Evolutionary conservation across 2,797 vertebrate genomes (phyloP).

Genomic region (Rachycentron canadum): DNA sequence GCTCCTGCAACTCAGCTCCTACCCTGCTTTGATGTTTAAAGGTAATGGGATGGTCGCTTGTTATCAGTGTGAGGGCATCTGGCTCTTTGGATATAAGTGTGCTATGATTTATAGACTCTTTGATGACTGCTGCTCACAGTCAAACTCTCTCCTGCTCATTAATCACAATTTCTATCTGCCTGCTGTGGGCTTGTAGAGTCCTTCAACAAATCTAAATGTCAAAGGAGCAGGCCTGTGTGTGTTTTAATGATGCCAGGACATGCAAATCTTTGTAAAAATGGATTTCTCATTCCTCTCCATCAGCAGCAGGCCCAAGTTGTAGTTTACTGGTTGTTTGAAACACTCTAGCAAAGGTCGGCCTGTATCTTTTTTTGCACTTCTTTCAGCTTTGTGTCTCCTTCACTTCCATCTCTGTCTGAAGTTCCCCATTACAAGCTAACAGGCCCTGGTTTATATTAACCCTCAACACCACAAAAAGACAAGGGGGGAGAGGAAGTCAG

Average conservation of each 20-base stretch:
- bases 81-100: slow-evolving; percentile 72
- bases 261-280: slow-evolving; percentile 71
- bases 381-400: slow-evolving; percentile 43
- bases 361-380: slow-evolving; percentile 41
- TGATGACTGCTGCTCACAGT: slow-evolving; percentile 72
- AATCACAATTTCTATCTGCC: slow-evolving; percentile 70
- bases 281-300: slow-evolving; percentile 25
- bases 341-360: slow-evolving; percentile 29
- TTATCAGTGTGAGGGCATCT: slow-evolving; percentile 82
- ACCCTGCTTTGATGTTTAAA: slow-evolving; percentile 75
- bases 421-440: slow-evolving; percentile 66
- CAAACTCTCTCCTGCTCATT: slow-evolving; percentile 62
- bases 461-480: slow-evolving; percentile 76
- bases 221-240: slow-evolving; percentile 63
- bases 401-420: slow-evolving; percentile 59
- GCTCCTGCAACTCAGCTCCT: slow-evolving; percentile 56
- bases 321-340: slow-evolving; percentile 35
- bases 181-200: slow-evolving; percentile 24
- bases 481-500: slow-evolving; percentile 58
- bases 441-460: slow-evolving; percentile 83
- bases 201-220: slow-evolving; percentile 57
- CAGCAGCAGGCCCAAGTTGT: slow-evolving; percentile 11
- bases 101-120: slow-evolving; percentile 77
- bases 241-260: slow-evolving; percentile 61
- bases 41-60: slow-evolving; percentile 75